Evolutionary conservation across 2,888 invertebrate genomes (phyloP).

Genomic region (Sepioteuthis lessoniana): DNA sequence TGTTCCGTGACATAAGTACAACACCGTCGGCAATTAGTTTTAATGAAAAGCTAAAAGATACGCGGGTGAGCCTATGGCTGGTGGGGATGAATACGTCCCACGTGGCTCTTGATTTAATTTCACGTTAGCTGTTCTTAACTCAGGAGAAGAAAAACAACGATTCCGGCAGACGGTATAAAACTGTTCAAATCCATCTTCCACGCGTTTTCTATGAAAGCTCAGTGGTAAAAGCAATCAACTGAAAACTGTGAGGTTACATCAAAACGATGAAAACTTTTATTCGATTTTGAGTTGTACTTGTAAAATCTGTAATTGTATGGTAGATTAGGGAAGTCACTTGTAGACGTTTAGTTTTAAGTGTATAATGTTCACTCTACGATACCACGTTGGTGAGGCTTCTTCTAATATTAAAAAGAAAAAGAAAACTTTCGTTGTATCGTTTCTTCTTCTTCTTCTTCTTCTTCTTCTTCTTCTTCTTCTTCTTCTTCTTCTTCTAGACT

Average conservation of each 20-base stretch:
- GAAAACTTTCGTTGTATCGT: no score
- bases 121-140: not conserved
- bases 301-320: not conserved
- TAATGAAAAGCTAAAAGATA: not conserved
- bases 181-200: not conserved
- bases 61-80: not conserved
- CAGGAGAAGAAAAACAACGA: not conserved
- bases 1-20: not conserved
- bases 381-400: not conserved
- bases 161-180: not conserved
- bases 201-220: not conserved
- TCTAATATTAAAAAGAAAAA: no score
- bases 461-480: no score
- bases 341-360: not conserved
- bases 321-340: not conserved
- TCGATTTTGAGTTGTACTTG: not conserved
- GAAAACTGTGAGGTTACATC: not conserved
- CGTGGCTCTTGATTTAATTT: not conserved
- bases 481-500: no score
- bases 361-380: not conserved
- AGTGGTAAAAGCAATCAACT: not conserved
- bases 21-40: not conserved
- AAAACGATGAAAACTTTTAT: not conserved
- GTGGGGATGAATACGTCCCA: not conserved
- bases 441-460: not conserved